Conservation (phyloP, 2,888 invertebrate genomes). For the Macrosiphum euphorbiae region DNA sequence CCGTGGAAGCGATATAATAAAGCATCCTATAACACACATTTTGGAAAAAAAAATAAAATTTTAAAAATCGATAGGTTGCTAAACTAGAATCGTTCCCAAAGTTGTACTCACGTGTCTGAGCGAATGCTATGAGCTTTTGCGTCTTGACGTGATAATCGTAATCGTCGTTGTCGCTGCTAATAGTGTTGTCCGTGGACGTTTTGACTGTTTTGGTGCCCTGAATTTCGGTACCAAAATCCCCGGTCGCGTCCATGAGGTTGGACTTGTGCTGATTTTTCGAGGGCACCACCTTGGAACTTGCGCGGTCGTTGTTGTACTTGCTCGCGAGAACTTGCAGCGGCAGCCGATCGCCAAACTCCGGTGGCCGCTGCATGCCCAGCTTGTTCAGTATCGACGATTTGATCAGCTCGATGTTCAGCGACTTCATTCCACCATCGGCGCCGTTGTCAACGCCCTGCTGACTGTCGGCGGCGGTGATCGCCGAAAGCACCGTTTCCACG, state of each 20-base stretch:
- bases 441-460: background rate
- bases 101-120: constrained; percentile 70
- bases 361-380: constrained; percentile 78
- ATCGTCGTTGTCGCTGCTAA: constrained; percentile 70
- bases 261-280: constrained; percentile 72
- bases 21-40: no score
- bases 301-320: constrained; percentile 64
- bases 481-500: constrained; percentile 30
- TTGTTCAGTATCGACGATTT: constrained; percentile 82
- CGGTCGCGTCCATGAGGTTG: constrained; percentile 67
- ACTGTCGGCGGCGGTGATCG: constrained; percentile 26
- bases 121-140: constrained; percentile 79
- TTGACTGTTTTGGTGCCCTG: constrained; percentile 70
- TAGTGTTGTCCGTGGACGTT: constrained; percentile 69
- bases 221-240: constrained; percentile 39
- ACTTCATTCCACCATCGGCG: background rate
- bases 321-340: constrained; percentile 72
- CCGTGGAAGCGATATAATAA: no score
- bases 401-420: constrained; percentile 70
- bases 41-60: no score
- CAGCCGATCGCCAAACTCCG: constrained; percentile 78
- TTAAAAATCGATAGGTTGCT: no score
- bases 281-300: constrained; percentile 68
- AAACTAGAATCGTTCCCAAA: no score
- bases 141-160: constrained; percentile 80